Evolutionary conservation across 1,140 invertebrate genomes (phyloP), one percentile per base, ranked within the genome.

Genomic region (Brachionus rotundiformis): DNA sequence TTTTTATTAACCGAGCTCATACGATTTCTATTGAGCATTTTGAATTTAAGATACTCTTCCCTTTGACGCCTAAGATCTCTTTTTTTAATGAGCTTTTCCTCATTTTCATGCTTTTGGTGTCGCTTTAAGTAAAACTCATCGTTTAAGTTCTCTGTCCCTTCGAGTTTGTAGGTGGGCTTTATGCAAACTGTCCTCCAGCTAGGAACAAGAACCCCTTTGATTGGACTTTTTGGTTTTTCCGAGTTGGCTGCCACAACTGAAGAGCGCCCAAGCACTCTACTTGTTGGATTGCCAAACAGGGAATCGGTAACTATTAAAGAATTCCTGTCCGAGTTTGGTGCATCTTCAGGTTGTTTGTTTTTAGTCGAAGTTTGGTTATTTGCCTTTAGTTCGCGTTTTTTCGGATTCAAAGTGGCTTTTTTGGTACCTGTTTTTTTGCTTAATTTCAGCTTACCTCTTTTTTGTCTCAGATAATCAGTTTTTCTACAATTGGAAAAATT

Each of bases 1-100:
- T 25, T 25, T 73, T 44, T 41, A 44, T 27, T 73, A 11, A 11
- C 36, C 16, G 6, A 19, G 19, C 13, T 2, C 0, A n/a, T 11
- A 3, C 33, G 65, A 39, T 71, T 73, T 73, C 68, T n/a, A 73
- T 73, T 73, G 25, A 73, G 13, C n/a, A 73, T 23, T 25, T 27
- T 73, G 10, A 44, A 44, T 44, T 73, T 73, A 1, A 47, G 10
- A 25, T 25, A 73, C 36, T 73, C 68, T 25, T 73, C 68, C 19
- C n/a, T 73, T 44, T 73, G 68, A 41, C 68, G 33, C 23, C 68
- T 41, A 19, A 73, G 13, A 19, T 73, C 68, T 29, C 68, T 44
- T 73, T 73, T 73, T 79, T 79, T 79, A 31, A 79, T 59, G n/a
- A 39, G 33, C 13, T n/a, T 79, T 8, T 79, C 76, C 8, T 79